phyloP scores from a whole-genome alignment of 2,797 vertebrate species.

The Halcyon smyrnensis region DNA sequence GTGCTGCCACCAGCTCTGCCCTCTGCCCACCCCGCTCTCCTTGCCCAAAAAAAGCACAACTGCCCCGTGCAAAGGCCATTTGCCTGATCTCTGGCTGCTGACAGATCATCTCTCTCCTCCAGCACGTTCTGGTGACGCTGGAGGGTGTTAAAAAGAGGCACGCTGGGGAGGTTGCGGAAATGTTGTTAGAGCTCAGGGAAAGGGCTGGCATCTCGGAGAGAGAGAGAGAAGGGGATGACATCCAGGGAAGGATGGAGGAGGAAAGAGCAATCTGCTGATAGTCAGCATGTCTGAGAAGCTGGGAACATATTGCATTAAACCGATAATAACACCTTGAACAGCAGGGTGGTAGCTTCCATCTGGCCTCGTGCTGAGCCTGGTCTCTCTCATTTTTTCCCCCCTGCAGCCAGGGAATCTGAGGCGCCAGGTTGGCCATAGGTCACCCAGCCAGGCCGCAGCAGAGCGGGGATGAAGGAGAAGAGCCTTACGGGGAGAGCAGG shows the following conservation, averaged over 20 bases:
- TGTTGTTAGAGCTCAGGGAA: not conserved
- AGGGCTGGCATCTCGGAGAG: not conserved
- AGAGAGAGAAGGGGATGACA: not conserved
- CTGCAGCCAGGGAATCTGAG: slow-evolving; percentile 19
- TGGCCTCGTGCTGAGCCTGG: not conserved
- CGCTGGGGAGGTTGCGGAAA: not conserved
- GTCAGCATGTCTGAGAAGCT: slow-evolving; percentile 32
- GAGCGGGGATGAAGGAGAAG: not conserved
- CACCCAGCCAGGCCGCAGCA: not conserved
- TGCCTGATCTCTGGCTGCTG: not conserved
- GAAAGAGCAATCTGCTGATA: slow-evolving; percentile 48
- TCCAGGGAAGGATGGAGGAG: slow-evolving; percentile 6
- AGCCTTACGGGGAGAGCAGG: not conserved
- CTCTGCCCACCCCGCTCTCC: not conserved
- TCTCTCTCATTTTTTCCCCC: slow-evolving; percentile 1
- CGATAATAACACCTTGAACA: slow-evolving; percentile 19
- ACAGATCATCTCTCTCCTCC: not conserved
- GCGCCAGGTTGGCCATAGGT: not conserved
- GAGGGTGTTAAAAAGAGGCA: not conserved
- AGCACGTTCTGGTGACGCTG: rapidly evolving
- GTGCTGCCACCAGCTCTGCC: not conserved
- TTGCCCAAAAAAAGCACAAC: not conserved
- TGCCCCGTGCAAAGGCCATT: not conserved
- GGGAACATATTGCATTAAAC: slow-evolving; percentile 33
- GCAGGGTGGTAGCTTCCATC: slow-evolving; percentile 22